These are phyloP conservation scores for Numenius arquata DNA, from an alignment of 2,113 vertebrate species.

Conservation along the genomic window DNA sequence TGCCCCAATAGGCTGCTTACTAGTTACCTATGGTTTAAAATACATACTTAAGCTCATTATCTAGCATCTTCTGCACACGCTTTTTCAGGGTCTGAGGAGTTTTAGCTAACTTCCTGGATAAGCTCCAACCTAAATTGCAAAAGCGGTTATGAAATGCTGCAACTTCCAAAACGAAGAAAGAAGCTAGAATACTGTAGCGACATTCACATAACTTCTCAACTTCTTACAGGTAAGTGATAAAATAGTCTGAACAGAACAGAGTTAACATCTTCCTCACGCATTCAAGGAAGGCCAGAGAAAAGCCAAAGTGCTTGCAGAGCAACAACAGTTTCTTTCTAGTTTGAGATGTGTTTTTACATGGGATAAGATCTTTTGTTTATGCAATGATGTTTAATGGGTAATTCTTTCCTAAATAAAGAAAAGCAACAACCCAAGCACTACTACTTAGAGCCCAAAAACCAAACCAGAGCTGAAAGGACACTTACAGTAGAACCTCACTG, in stretches of 20 bases:
- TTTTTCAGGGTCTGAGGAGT: neutral
- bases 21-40: neutral
- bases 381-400: neutral
- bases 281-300: neutral
- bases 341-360: neutral
- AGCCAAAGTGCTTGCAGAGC: neutral
- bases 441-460: neutral
- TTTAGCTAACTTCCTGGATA: neutral
- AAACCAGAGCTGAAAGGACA: neutral
- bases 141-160: neutral
- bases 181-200: neutral
- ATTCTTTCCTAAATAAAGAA: neutral
- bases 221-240: neutral
- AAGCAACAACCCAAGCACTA: neutral
- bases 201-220: neutral
- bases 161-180: neutral
- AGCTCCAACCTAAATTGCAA: neutral
- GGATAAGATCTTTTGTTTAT: neutral
- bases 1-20: neutral
- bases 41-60: neutral
- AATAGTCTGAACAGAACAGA: rapidly evolving
- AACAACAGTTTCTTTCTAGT: neutral
- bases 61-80: neutral
- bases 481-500: neutral
- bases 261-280: rapidly evolving